These are phyloP conservation scores for Macrotrachela quadricornifera DNA, from an alignment of 1,140 invertebrate species.

Conservation along the genomic window DNA sequence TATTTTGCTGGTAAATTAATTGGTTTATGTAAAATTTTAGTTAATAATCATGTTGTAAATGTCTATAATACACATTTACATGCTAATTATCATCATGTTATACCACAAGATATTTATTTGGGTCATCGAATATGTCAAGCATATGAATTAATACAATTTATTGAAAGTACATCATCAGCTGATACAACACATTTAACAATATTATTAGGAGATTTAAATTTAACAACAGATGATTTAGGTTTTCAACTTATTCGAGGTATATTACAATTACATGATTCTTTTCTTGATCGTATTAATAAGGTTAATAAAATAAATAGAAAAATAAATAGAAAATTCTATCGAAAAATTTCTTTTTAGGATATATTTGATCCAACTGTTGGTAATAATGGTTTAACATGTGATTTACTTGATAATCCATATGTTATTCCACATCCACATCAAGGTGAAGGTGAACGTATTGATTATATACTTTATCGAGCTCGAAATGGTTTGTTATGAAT, in stretches of 20 bases:
- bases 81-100: slow-evolving; percentile 2
- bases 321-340: no score
- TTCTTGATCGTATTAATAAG: no score
- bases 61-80: slow-evolving; percentile 8
- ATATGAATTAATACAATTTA: slow-evolving; percentile 7
- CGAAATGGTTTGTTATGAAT: no score
- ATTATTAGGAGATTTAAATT: slow-evolving; percentile 7
- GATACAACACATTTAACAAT: neutral
- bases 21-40: neutral
- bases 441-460: no score
- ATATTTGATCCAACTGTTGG: no score
- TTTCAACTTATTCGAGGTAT: neutral
- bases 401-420: no score
- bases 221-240: neutral
- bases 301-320: no score
- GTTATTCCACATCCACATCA: no score
- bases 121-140: slow-evolving; percentile 1
- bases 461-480: no score
- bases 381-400: no score
- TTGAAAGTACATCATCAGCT: neutral
- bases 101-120: neutral
- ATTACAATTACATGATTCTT: no score
- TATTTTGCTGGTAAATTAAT: slow-evolving; percentile 9
- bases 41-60: neutral
- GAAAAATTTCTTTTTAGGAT: no score